Evolutionary conservation across 2,797 vertebrate genomes (phyloP).

Genomic region (Hyperoplus lanceolatus): DNA sequence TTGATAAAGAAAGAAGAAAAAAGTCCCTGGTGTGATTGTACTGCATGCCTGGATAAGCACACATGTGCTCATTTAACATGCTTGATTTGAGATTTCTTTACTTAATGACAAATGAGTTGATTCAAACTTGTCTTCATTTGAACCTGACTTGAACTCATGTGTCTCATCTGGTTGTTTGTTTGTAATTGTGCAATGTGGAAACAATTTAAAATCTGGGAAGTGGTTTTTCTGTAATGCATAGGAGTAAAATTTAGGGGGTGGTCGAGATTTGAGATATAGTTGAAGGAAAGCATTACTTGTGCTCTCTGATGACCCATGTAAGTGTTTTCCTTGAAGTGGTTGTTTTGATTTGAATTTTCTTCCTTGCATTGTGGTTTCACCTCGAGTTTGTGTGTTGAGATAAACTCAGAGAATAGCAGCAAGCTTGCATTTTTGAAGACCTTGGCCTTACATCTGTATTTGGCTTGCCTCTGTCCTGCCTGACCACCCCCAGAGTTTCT

Average conservation of each 20-base stretch:
- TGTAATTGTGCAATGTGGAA: conserved; percentile 48
- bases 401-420: conserved; percentile 55
- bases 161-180: conserved; percentile 50
- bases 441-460: conserved; percentile 66
- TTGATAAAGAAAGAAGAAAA: conserved; percentile 46
- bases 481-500: conserved; percentile 70
- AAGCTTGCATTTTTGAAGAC: conserved; percentile 55
- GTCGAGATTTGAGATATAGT: conserved; percentile 45
- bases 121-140: conserved; percentile 47
- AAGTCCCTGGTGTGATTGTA: conserved; percentile 27
- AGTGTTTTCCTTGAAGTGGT: conserved; percentile 49
- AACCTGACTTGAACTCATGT: conserved; percentile 38
- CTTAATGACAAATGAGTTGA: conserved; percentile 34
- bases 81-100: conserved; percentile 48
- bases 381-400: conserved; percentile 59
- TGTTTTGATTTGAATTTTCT: conserved; percentile 27
- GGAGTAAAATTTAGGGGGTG: conserved; percentile 26
- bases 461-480: conserved; percentile 57
- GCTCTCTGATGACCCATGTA: conserved; percentile 43
- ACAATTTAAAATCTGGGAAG: conserved; percentile 34
- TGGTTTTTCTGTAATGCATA: conserved; percentile 29
- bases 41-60: conserved; percentile 44
- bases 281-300: conserved; percentile 34
- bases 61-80: conserved; percentile 45
- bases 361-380: conserved; percentile 50